Percentiles rank a stretch among this genome's conserved stretches.
Evolutionary conservation across 53 echinoderm and acorn worm genomes (phyloP).

Genomic region (Echinometra lucunter): DNA sequence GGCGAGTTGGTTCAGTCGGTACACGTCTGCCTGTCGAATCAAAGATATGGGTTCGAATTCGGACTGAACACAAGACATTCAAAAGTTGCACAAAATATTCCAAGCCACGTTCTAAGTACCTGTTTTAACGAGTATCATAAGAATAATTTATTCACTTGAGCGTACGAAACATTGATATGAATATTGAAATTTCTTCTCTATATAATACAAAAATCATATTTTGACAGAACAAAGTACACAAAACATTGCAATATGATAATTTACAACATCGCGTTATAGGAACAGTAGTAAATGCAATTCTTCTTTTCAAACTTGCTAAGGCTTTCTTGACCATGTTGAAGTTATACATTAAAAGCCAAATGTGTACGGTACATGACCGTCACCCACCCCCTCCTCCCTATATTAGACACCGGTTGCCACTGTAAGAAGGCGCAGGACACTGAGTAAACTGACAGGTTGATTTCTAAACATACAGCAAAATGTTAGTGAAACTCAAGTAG

Average conservation of each 20-base stretch:
- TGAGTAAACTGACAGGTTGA: too few species aligned
- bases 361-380: background rate
- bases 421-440: background rate
- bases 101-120: background rate
- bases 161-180: slow-evolving; percentile 35
- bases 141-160: slow-evolving; percentile 38
- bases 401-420: background rate
- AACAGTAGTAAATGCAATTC: background rate
- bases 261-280: background rate
- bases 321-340: background rate
- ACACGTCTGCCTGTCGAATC: too few species aligned
- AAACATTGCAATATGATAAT: slow-evolving; percentile 14
- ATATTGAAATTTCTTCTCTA: slow-evolving; percentile 5
- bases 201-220: slow-evolving; percentile 23
- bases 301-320: background rate
- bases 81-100: background rate
- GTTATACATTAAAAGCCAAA: background rate
- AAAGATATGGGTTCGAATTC: too few species aligned
- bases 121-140: background rate
- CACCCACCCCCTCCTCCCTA: background rate
- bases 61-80: background rate
- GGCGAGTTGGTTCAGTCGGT: too few species aligned
- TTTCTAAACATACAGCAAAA: too few species aligned
- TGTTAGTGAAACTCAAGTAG: too few species aligned
- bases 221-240: background rate